Base-by-base conservation (phyloP, 1,140 invertebrate genomes). In the Phymastichus coffea region DNA sequence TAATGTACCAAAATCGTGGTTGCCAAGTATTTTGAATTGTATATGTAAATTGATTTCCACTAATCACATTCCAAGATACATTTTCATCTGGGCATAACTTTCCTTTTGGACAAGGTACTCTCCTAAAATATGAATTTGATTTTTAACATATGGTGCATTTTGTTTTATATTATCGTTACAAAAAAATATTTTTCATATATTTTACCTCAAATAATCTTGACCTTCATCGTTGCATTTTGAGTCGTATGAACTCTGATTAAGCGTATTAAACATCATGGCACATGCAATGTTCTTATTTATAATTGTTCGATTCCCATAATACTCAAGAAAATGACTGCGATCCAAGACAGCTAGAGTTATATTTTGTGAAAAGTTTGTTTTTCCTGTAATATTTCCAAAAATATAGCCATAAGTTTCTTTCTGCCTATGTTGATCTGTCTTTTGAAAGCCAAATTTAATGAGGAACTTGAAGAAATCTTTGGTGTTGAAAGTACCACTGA, bases 1-100 rank as follows among this genome's bases (percentile, higher is more conserved):
- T 95, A 37, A 98, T 82, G 79, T 97, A 98, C 95, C 95, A 98
- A 80, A 97, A 98, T 70, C 93, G 90, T 54, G 95, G 93, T 70
- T 95, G 89, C 66, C 87, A 87, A 51, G 88, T 85, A 76, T 98
- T 89, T 70, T 92, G 86, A 60, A 98, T 91, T 48, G 90, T 88
- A 80, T 94, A 97, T 2, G 96, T 98, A 73, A 99, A 96, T 78
- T 98, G 95, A 77, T 91, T 86, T 48, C 86, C 87, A 66, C 87
- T 86, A 1, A 98, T 82, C 1, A 98, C 92, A 84, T 92, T 92
- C 72, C 83, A 84, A 12, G 90, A 85, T 52, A 86, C 83, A 74
- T 93, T 93, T 80, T 98, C 95, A 80, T 97, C 94, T 20, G 83
- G 71, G 77, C 96, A 98, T 3, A 97, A 68, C 66, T 87, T 74